phyloP scores from a whole-genome alignment of 2,888 invertebrate species.

The Agonopterix alstromeriana region DNA sequence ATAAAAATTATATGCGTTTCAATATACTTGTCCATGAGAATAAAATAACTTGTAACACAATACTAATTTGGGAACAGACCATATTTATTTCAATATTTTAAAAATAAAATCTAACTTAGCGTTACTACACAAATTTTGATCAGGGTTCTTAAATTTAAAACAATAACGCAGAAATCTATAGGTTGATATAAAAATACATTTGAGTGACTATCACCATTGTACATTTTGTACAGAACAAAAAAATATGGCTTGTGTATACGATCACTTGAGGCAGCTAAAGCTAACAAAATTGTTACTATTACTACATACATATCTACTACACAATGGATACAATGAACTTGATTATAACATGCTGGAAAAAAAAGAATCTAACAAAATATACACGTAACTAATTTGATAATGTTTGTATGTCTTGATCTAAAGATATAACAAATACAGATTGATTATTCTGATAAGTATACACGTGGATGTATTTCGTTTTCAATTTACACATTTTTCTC shows the following conservation, averaged over 20 bases:
- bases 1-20: constrained; percentile 68
- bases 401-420: too few species aligned
- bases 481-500: too few species aligned
- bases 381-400: constrained; percentile 1
- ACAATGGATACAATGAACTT: constrained; percentile 7
- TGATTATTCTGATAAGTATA: too few species aligned
- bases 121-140: constrained; percentile 14
- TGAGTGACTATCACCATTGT: constrained; percentile 45
- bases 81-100: constrained; percentile 32
- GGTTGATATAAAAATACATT: constrained; percentile 33
- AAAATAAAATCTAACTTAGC: constrained; percentile 15
- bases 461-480: too few species aligned
- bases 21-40: constrained; percentile 53
- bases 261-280: constrained; percentile 39
- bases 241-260: constrained; percentile 56
- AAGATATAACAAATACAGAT: too few species aligned
- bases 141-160: constrained; percentile 9
- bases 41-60: constrained; percentile 36
- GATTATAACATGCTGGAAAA: constrained; percentile 13
- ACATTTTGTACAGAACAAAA: constrained; percentile 49
- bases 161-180: constrained; percentile 5
- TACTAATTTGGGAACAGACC: constrained; percentile 10
- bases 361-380: constrained; percentile 11
- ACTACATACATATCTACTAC: constrained; percentile 4
- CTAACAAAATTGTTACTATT: constrained; percentile 6